These are phyloP conservation scores for Papilio machaon DNA, from an alignment of 1,140 invertebrate species.

Conservation along the genomic window DNA sequence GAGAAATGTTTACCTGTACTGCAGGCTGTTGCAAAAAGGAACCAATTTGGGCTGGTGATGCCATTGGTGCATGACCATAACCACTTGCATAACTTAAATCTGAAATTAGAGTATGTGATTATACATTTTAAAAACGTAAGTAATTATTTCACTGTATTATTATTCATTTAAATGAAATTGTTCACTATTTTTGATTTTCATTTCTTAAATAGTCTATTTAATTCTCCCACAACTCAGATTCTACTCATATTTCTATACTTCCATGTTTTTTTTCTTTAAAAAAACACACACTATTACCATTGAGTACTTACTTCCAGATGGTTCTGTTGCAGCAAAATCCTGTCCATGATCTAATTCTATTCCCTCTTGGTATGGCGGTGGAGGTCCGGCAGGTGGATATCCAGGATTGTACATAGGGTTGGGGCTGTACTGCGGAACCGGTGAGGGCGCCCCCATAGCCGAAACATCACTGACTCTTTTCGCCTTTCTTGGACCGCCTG, in stretches of 20 bases:
- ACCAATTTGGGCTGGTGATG: conserved; percentile 67
- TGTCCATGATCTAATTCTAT: conserved; percentile 65
- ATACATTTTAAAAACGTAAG: not conserved
- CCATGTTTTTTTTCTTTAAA: not conserved
- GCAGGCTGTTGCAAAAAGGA: conserved; percentile 78
- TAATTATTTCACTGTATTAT: too few relatives aligned
- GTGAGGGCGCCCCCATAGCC: conserved; percentile 83
- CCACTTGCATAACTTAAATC: conserved; percentile 65
- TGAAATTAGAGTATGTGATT: conserved; percentile 47
- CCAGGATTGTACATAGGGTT: conserved; percentile 56
- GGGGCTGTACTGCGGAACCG: conserved; percentile 55
- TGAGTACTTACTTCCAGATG: conserved; percentile 61
- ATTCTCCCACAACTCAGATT: not conserved
- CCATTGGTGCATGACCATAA: conserved; percentile 58
- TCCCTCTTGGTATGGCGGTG: conserved; percentile 69
- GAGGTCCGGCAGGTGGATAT: conserved; percentile 55
- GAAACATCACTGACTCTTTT: conserved; percentile 86
- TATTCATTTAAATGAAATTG: too few relatives aligned
- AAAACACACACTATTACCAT: too few relatives aligned
- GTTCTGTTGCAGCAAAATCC: conserved; percentile 54
- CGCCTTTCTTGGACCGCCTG: conserved; percentile 79
- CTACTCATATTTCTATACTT: not conserved
- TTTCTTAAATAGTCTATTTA: not conserved
- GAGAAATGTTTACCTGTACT: conserved; percentile 65
- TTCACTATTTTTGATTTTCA: too few relatives aligned